Percentiles rank a stretch among this genome's conserved stretches.
phyloP scores from a whole-genome alignment of 2,113 vertebrate species.

The Antechinus stuartii region DNA sequence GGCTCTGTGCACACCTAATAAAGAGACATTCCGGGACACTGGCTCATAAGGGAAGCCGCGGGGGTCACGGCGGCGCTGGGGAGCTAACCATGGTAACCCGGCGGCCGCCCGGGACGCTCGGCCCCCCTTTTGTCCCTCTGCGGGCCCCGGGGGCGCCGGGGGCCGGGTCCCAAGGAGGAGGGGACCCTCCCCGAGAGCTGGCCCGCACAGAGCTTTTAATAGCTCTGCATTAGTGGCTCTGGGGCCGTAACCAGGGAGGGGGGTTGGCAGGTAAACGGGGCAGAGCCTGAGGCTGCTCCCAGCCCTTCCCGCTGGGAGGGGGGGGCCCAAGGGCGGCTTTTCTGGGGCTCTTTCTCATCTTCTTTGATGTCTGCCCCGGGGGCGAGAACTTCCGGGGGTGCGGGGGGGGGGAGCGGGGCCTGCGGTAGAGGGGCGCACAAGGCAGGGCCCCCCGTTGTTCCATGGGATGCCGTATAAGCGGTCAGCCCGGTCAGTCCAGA shows the following conservation, averaged over 20 bases:
- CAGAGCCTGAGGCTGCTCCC: background rate
- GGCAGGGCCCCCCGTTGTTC: background rate
- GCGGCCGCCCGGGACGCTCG: conserved; percentile 52
- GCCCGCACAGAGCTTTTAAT: no score
- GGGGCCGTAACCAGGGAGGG: background rate
- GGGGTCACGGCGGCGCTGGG: conserved; percentile 83
- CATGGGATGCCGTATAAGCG: background rate
- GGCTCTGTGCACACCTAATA: conserved; percentile 88
- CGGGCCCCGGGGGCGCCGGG: conserved; percentile 23
- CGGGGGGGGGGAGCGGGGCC: background rate
- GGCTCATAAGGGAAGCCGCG: conserved; percentile 86
- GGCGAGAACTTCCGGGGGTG: accelerated
- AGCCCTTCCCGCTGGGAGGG: no score
- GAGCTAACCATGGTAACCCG: conserved; percentile 85
- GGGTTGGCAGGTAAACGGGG: background rate
- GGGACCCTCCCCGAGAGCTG: no score
- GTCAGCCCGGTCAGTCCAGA: background rate
- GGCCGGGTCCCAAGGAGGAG: background rate
- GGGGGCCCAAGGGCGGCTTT: background rate
- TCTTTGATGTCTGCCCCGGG: background rate
- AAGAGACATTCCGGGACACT: conserved; percentile 90
- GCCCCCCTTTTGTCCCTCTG: background rate
- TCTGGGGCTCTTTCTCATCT: background rate
- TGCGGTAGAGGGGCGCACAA: background rate
- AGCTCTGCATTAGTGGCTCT: background rate